Evolutionary conservation across 92 coral and sea anemone species (phyloP).

Genomic region (Palythoa grandis): DNA sequence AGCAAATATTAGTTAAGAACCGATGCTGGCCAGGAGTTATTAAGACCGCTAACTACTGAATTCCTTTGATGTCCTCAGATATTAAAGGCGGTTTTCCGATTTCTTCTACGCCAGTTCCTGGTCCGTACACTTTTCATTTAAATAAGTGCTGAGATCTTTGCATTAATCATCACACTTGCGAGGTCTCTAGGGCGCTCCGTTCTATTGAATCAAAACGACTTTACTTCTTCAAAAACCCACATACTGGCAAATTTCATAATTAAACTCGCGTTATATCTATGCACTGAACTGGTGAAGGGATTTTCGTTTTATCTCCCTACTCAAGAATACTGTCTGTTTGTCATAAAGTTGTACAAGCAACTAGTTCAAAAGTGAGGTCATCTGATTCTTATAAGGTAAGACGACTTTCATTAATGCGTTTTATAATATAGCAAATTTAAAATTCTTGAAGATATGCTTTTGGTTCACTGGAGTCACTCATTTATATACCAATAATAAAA

Average conservation of each 20-base stretch:
- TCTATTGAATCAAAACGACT: not conserved
- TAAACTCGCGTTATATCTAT: not conserved
- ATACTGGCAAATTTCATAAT: not conserved
- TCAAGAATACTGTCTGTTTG: not conserved
- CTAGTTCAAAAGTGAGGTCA: no score
- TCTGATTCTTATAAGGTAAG: no score
- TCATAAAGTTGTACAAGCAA: no score
- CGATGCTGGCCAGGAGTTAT: conserved; percentile 2
- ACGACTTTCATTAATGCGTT: no score
- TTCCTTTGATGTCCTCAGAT: not conserved
- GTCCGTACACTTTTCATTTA: not conserved
- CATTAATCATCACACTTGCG: not conserved
- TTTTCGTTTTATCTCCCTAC: not conserved
- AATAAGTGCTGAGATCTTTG: not conserved
- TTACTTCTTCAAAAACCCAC: not conserved
- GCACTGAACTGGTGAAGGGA: not conserved
- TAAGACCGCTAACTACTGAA: conserved; percentile 15
- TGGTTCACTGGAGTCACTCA: no score
- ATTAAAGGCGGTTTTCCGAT: not conserved
- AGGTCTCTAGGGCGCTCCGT: not conserved
- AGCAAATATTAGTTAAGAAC: conserved; percentile 1
- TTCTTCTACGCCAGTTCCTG: conserved; percentile 17
- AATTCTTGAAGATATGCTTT: no score
- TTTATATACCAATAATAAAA: no score
- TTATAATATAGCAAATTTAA: no score